These are phyloP conservation scores for Drosophila robusta DNA, from an alignment of 2,888 invertebrate genomes.

Conservation along the genomic window DNA sequence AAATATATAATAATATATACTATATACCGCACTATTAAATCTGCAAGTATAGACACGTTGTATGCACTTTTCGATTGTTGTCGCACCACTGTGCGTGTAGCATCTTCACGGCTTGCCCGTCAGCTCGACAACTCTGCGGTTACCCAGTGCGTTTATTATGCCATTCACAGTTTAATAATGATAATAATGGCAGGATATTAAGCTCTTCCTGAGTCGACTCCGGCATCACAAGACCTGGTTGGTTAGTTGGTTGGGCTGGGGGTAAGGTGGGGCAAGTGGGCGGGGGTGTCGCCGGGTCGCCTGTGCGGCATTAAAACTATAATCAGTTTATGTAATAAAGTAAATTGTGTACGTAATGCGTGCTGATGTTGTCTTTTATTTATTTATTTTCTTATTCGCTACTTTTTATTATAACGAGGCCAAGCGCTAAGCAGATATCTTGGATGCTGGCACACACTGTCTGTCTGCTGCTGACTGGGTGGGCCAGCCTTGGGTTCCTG, in stretches of 20 bases:
- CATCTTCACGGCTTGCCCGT: conserved; percentile 37
- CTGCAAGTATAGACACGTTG: neutral
- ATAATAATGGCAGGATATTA: conserved; percentile 80
- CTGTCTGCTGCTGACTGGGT: neutral
- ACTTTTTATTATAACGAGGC: conserved; percentile 72
- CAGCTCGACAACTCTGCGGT: conserved; percentile 63
- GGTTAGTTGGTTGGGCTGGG: conserved; percentile 8
- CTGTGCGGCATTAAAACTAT: conserved; percentile 74
- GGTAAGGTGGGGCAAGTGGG: neutral
- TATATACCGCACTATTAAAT: no score
- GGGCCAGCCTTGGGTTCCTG: neutral
- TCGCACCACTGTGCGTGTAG: conserved; percentile 32
- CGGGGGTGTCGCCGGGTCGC: conserved; percentile 12
- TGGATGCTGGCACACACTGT: conserved; percentile 2
- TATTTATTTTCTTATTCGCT: conserved; percentile 74
- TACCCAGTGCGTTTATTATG: conserved; percentile 77
- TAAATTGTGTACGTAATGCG: conserved; percentile 80
- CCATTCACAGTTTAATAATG: conserved; percentile 81
- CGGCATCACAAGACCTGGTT: conserved; percentile 14
- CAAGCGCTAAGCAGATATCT: conserved; percentile 62
- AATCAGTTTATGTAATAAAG: conserved; percentile 80
- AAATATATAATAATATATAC: no score
- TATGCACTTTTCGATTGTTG: neutral
- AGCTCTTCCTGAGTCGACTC: conserved; percentile 68
- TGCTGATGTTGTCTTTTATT: conserved; percentile 78